Percentiles rank a stretch among this genome's conserved stretches.
phyloP scores from a whole-genome alignment of 2,888 invertebrate genomes.

The Melipona beecheii region DNA sequence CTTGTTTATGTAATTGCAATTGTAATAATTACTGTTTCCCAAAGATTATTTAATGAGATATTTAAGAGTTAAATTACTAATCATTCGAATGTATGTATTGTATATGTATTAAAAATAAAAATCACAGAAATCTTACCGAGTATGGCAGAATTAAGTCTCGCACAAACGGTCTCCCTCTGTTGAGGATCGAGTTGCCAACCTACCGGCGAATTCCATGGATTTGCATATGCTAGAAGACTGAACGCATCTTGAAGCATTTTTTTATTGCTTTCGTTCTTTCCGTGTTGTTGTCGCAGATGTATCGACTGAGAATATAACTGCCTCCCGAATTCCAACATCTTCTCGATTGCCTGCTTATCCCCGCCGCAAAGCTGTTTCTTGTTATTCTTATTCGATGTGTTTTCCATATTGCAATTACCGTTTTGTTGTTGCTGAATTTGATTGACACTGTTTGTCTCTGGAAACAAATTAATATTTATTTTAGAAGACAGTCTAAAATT shows the following conservation, averaged over 20 bases:
- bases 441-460: slow-evolving; percentile 85
- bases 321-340: slow-evolving; percentile 97
- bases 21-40: too few species aligned
- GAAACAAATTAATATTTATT: slow-evolving; percentile 45
- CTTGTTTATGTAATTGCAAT: too few species aligned
- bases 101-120: too few species aligned
- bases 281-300: slow-evolving; percentile 91
- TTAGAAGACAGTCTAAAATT: neutral
- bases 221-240: slow-evolving; percentile 98
- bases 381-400: slow-evolving; percentile 74
- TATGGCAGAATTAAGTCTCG: slow-evolving; percentile 98
- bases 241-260: slow-evolving; percentile 98
- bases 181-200: slow-evolving; percentile 98
- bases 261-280: slow-evolving; percentile 92
- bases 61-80: too few species aligned
- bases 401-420: slow-evolving; percentile 71
- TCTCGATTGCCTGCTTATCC: slow-evolving; percentile 93
- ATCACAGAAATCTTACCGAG: slow-evolving; percentile 88
- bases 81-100: too few species aligned
- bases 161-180: slow-evolving; percentile 97
- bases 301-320: slow-evolving; percentile 97
- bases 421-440: slow-evolving; percentile 76
- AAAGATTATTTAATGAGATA: too few species aligned
- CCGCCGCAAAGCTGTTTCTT: slow-evolving; percentile 87
- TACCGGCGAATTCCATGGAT: slow-evolving; percentile 98